Evolutionary conservation across 2,113 vertebrate genomes (phyloP).

Genomic region (Tragelaphus strepsiceros): DNA sequence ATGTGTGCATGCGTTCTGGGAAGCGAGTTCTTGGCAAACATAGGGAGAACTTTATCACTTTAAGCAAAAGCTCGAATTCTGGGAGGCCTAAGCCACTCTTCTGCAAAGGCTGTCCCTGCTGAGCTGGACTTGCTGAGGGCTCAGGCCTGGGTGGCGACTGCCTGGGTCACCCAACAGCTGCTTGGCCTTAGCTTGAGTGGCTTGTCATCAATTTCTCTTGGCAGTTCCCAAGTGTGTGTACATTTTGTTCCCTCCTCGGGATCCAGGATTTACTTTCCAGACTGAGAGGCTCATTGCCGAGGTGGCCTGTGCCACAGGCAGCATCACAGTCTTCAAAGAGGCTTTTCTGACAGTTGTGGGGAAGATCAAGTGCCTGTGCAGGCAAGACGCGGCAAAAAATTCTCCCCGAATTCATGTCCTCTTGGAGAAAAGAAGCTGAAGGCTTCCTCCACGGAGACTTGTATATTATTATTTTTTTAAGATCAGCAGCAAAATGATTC

Average conservation of each 20-base stretch:
- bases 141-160: not conserved
- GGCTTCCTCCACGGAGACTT: slow-evolving; percentile 34
- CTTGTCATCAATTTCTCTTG: not conserved
- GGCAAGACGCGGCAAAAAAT: not conserved
- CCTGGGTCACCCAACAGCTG: not conserved
- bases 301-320: slow-evolving; percentile 22
- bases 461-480: slow-evolving; percentile 67
- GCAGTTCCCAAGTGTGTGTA: not conserved
- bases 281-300: not conserved
- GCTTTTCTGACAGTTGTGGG: slow-evolving; percentile 27
- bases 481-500: slow-evolving; percentile 68
- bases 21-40: not conserved
- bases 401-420: slow-evolving; percentile 56
- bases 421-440: slow-evolving; percentile 51
- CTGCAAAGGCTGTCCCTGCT: not conserved
- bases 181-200: not conserved
- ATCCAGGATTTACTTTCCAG: not conserved
- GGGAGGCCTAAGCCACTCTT: not conserved
- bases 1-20: not conserved
- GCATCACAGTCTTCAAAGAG: not conserved
- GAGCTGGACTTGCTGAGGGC: not conserved
- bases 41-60: not conserved
- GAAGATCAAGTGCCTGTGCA: slow-evolving; percentile 13
- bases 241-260: not conserved
- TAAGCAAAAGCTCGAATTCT: not conserved